These are phyloP conservation scores for Dinothrombium tinctorium DNA, from an alignment of 1,140 invertebrate species.

Conservation along the genomic window DNA sequence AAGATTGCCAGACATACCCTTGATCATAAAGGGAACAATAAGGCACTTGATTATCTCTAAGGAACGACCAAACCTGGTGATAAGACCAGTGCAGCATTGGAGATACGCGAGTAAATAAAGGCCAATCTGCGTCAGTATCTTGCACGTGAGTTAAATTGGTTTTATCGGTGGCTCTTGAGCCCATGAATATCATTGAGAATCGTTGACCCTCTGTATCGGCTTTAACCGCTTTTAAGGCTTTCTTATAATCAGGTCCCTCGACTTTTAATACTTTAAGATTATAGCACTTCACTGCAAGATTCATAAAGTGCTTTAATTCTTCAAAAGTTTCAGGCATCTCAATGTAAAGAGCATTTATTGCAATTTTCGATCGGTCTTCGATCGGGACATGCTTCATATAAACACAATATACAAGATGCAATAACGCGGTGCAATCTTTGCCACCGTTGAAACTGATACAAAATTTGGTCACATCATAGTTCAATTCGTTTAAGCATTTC, in stretches of 20 bases:
- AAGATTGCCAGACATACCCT: constrained; percentile 28
- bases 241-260: constrained; percentile 38
- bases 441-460: constrained; percentile 88
- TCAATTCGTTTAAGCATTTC: background rate
- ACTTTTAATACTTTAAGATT: constrained; percentile 41
- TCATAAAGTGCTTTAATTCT: constrained; percentile 64
- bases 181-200: constrained; percentile 64
- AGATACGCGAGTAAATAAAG: constrained; percentile 55
- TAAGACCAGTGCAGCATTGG: constrained; percentile 76
- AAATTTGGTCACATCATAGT: constrained; percentile 18
- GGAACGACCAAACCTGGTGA: constrained; percentile 63
- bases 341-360: constrained; percentile 47
- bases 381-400: constrained; percentile 26
- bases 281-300: constrained; percentile 37
- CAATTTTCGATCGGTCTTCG: constrained; percentile 14
- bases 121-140: constrained; percentile 58
- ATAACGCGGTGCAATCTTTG: constrained; percentile 79
- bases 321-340: constrained; percentile 46
- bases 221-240: constrained; percentile 35
- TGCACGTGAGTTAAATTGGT: constrained; percentile 9
- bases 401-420: constrained; percentile 46
- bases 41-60: constrained; percentile 44
- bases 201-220: constrained; percentile 28
- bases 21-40: constrained; percentile 70
- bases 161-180: constrained; percentile 54